Conservation (phyloP, 2,113 vertebrate genomes). For the Coptodon bakossiorum region DNA sequence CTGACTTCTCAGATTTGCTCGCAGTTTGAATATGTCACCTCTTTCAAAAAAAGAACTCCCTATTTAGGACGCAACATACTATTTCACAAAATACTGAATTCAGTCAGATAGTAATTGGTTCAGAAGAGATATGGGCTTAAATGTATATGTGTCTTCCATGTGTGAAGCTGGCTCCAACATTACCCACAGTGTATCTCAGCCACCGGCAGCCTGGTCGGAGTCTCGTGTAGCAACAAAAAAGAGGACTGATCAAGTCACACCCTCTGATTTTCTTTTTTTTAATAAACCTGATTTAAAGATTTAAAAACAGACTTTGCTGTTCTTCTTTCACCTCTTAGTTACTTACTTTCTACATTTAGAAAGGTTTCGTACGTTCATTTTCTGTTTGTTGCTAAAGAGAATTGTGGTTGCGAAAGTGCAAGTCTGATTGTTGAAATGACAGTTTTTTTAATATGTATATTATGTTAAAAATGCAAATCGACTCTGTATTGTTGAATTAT, state of each 20-base stretch:
- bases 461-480: background rate
- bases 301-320: background rate
- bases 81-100: background rate
- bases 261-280: background rate
- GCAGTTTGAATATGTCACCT: background rate
- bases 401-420: background rate
- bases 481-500: background rate
- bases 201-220: background rate
- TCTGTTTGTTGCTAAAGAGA: background rate
- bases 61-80: background rate
- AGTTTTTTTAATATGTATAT: constrained; percentile 5
- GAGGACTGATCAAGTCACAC: background rate
- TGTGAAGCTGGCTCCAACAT: background rate
- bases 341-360: background rate
- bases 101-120: background rate
- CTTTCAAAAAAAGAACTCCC: background rate
- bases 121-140: background rate
- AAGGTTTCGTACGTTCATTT: background rate
- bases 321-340: background rate
- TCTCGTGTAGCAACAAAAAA: background rate
- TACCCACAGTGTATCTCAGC: background rate
- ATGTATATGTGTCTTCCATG: background rate
- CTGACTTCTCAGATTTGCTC: background rate
- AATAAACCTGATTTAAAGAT: background rate
- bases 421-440: background rate